phyloP scores from a whole-genome alignment of 1,140 invertebrate species.

The Andricus grossulariae region DNA sequence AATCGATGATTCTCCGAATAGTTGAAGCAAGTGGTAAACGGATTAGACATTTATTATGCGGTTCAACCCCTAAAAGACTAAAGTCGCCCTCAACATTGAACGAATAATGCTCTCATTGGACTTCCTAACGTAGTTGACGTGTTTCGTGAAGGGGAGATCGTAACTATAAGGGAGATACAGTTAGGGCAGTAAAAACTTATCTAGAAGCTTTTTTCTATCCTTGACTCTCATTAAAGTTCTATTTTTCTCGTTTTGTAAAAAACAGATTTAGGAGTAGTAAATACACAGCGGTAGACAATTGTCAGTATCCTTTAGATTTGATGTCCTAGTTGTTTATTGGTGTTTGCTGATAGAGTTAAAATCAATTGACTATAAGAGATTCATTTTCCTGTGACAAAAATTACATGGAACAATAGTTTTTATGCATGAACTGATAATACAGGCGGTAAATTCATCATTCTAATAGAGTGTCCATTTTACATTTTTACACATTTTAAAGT shows the following conservation, averaged over 20 bases:
- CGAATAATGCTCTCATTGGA: background rate
- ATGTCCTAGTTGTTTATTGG: too few relatives aligned
- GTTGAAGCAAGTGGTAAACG: background rate
- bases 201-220: background rate
- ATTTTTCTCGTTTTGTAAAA: background rate
- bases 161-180: background rate
- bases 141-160: background rate
- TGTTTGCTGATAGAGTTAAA: too few relatives aligned
- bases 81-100: background rate
- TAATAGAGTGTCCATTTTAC: too few relatives aligned
- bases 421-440: too few relatives aligned
- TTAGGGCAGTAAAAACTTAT: background rate
- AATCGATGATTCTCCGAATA: background rate
- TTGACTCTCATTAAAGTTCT: background rate
- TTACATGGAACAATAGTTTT: too few relatives aligned
- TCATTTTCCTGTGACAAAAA: too few relatives aligned
- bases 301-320: too few relatives aligned
- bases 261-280: background rate
- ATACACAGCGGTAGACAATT: too few relatives aligned
- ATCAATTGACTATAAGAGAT: too few relatives aligned
- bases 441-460: too few relatives aligned
- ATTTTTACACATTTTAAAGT: too few relatives aligned
- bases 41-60: background rate
- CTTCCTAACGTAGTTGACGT: background rate
- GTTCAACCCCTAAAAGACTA: background rate